A percentile compares a stretch with the other conserved stretches of the same genome.
These are phyloP conservation scores for Tipula unca DNA, from an alignment of 2,888 invertebrate genomes.

Conservation along the genomic window DNA sequence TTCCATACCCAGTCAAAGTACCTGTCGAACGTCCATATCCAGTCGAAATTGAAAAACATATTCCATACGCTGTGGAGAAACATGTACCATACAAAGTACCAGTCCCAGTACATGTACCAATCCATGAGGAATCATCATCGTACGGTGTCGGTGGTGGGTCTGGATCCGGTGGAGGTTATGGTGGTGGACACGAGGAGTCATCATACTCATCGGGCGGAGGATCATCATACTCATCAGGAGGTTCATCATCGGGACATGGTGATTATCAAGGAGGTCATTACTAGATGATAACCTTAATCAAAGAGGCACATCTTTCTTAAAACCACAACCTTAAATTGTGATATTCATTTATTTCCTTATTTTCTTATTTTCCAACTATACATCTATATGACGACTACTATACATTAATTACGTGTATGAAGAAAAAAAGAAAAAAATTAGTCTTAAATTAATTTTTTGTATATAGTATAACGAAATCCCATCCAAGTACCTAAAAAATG, in stretches of 20 bases:
- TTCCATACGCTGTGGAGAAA: constrained; percentile 58
- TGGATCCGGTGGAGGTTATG: not conserved
- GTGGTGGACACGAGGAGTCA: no score
- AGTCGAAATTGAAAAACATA: constrained; percentile 50
- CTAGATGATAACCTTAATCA: not conserved
- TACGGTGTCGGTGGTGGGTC: not conserved
- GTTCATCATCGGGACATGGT: not conserved
- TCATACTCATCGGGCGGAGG: no score
- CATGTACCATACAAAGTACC: constrained; percentile 56
- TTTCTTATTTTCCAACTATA: not conserved
- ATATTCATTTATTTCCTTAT: not conserved
- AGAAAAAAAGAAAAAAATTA: not conserved
- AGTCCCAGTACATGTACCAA: constrained; percentile 31
- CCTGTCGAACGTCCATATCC: constrained; percentile 54
- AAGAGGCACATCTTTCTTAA: not conserved
- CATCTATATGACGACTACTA: not conserved
- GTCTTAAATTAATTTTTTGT: not conserved
- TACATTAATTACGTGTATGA: not conserved
- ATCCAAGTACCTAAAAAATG: not conserved
- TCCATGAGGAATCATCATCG: constrained; percentile 3
- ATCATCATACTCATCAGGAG: not conserved
- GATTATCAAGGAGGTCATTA: not conserved
- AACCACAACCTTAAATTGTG: not conserved
- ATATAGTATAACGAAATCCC: not conserved
- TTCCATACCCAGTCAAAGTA: constrained; percentile 55